Conservation (phyloP, 35 echinoderm and acorn worm species). For the Lytechinus variegatus region DNA sequence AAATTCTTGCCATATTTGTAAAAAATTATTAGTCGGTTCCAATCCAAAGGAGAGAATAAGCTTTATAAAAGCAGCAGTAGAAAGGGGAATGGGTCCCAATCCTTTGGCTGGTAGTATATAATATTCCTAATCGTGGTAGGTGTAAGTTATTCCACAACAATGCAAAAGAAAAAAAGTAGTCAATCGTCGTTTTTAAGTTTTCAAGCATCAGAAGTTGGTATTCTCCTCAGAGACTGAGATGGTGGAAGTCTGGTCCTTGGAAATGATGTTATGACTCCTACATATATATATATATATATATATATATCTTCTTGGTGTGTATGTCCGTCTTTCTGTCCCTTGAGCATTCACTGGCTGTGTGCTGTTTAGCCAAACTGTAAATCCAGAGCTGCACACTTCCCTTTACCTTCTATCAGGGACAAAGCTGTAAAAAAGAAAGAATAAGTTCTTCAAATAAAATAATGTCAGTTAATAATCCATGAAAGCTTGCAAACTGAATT, state of each 20-base stretch:
- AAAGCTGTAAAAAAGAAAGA: neutral
- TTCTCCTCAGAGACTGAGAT: neutral
- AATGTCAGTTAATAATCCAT: neutral
- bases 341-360: neutral
- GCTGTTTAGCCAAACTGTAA: neutral
- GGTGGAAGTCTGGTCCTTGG: neutral
- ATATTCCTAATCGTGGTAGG: neutral
- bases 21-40: neutral
- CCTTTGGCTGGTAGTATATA: neutral
- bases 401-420: neutral
- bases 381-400: neutral
- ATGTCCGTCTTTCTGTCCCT: too few relatives aligned
- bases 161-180: neutral
- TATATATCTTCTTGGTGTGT: neutral
- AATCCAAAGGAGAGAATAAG: neutral
- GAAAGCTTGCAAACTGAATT: neutral
- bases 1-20: slow-evolving; percentile 14
- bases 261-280: neutral
- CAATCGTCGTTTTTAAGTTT: neutral
- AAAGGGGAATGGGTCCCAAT: neutral
- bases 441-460: neutral
- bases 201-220: neutral
- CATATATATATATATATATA: neutral
- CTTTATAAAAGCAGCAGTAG: neutral
- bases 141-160: neutral